These are phyloP conservation scores for Planiliza haematocheilus DNA, from an alignment of 2,113 vertebrate genomes.

Conservation along the genomic window DNA sequence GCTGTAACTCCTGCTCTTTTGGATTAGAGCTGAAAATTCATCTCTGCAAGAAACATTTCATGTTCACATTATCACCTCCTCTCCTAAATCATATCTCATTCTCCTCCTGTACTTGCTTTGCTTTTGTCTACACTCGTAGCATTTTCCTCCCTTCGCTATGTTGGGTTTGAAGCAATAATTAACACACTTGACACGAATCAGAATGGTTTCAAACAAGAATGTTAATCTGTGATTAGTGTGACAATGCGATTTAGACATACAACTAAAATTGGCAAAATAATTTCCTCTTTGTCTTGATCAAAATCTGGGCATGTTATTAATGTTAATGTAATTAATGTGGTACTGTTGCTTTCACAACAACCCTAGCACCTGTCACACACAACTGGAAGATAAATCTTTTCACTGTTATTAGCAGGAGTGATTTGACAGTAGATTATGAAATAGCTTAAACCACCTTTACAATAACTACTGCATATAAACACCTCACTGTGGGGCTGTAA, in stretches of 20 bases:
- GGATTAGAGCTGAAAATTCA: constrained; percentile 14
- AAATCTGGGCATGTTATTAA: background rate
- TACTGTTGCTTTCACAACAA: constrained; percentile 7
- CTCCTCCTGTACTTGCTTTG: background rate
- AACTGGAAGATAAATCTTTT: constrained; percentile 29
- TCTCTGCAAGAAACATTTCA: constrained; percentile 31
- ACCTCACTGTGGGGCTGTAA: no score
- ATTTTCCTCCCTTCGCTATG: background rate
- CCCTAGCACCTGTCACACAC: constrained; percentile 24
- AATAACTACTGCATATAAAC: no score
- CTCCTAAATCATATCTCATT: background rate
- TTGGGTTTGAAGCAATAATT: background rate
- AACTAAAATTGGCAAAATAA: background rate
- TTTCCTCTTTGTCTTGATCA: background rate
- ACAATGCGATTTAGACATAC: background rate
- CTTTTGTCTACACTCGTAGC: background rate
- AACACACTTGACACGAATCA: background rate
- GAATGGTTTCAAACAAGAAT: background rate
- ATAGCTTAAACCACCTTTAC: no score
- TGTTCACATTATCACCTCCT: background rate
- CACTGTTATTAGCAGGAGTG: background rate
- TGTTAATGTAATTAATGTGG: constrained; percentile 11
- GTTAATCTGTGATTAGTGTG: background rate
- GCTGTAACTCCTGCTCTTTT: constrained; percentile 23
- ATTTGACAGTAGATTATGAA: no score